A percentile compares a stretch with the other conserved stretches of the same genome.
Conservation (phyloP, 92 coral and sea anemone genomes). For the Epizoanthus scotinus region DNA sequence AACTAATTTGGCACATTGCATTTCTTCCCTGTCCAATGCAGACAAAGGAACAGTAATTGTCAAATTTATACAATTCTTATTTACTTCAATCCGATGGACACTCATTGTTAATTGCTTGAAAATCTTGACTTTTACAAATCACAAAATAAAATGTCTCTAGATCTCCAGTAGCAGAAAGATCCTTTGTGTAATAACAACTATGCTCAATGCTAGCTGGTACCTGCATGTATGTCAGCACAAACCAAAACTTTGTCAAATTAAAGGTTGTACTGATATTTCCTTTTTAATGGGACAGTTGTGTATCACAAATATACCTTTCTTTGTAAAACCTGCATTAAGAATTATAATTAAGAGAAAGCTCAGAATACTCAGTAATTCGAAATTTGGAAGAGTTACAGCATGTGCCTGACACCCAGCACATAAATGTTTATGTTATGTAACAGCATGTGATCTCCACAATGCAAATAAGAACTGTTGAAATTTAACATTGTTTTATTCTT, state of each 20-base stretch:
- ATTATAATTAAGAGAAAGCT: no score
- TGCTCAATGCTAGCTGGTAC: conserved; percentile 30
- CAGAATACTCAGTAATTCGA: no score
- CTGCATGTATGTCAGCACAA: not conserved
- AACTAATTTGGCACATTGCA: conserved; percentile 24
- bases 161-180: not conserved
- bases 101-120: not conserved
- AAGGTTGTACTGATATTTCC: not conserved
- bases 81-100: not conserved
- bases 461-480: conserved; percentile 15
- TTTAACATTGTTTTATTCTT: not conserved
- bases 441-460: conserved; percentile 5
- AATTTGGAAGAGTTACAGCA: no score
- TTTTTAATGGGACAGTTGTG: no score
- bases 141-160: not conserved
- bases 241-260: no score
- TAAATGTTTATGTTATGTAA: conserved; percentile 5
- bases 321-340: no score
- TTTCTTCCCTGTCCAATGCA: conserved; percentile 8
- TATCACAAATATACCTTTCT: no score
- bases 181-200: not conserved
- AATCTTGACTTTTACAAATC: conserved; percentile 1
- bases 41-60: not conserved
- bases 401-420: no score
- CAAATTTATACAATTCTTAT: conserved; percentile 2